Percentiles rank a stretch among this genome's conserved stretches.
Conservation (phyloP, 2,113 vertebrate genomes). For the Hypanus sabinus region DNA sequence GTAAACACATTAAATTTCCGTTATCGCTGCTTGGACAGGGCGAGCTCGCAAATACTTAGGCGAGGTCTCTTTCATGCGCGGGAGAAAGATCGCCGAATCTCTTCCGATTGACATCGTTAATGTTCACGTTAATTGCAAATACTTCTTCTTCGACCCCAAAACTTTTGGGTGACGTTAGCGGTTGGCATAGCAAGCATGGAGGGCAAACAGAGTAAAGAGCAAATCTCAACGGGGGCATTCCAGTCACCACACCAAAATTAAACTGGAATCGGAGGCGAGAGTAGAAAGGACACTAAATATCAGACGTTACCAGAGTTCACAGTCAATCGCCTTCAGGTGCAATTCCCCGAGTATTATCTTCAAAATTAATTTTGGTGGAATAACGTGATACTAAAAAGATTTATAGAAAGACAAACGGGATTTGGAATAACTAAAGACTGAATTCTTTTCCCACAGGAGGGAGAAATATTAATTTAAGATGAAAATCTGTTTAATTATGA, state of each 20-base stretch:
- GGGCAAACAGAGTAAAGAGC: constrained; percentile 41
- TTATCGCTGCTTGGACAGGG: constrained; percentile 42
- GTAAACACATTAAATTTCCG: constrained; percentile 43
- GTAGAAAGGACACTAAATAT: background rate
- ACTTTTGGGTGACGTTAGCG: constrained; percentile 39
- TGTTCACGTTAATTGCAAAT: constrained; percentile 30
- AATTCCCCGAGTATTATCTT: background rate
- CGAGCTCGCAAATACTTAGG: constrained; percentile 33
- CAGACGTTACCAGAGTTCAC: background rate
- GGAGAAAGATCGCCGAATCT: background rate
- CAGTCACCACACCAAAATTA: background rate
- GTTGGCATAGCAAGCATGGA: constrained; percentile 43
- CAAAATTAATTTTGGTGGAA: background rate
- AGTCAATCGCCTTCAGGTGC: too few species aligned
- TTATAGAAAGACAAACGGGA: background rate
- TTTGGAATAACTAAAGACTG: background rate
- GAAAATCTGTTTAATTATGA: background rate
- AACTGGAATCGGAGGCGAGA: background rate
- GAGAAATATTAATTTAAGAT: background rate
- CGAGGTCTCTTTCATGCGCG: constrained; percentile 25
- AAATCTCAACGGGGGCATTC: constrained; percentile 32
- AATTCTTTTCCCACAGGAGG: background rate
- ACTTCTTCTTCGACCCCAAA: constrained; percentile 22
- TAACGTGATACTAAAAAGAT: background rate
- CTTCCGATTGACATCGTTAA: constrained; percentile 20